These are phyloP conservation scores for Dioctria linearis DNA, from an alignment of 2,888 invertebrate species.

Conservation along the genomic window DNA sequence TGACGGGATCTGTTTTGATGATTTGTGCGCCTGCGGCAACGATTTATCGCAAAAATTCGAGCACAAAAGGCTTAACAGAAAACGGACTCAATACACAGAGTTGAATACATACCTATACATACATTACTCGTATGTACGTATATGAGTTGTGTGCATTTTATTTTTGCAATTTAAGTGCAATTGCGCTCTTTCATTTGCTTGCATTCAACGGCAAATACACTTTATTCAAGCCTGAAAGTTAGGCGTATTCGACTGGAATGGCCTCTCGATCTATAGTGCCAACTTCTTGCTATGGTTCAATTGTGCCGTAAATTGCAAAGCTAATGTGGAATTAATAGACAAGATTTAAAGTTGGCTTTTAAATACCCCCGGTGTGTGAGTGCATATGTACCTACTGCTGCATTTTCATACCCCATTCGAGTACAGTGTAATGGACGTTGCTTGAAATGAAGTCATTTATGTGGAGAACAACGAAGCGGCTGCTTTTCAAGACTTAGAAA, in stretches of 20 bases:
- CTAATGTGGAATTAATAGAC: conserved; percentile 45
- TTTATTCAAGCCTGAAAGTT: conserved; percentile 34
- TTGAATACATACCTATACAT: not conserved
- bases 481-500: too few relatives aligned
- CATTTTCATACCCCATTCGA: not conserved
- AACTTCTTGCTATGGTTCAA: conserved; percentile 21
- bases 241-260: conserved; percentile 32
- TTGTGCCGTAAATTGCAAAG: conserved; percentile 38
- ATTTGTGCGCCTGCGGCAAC: conserved; percentile 44
- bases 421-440: too few relatives aligned
- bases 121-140: not conserved
- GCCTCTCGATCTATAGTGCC: conserved; percentile 27
- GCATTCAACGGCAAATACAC: conserved; percentile 17
- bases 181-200: conserved; percentile 33
- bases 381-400: not conserved
- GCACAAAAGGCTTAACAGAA: conserved; percentile 26
- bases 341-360: conserved; percentile 39
- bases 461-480: too few relatives aligned
- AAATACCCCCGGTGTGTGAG: conserved; percentile 7
- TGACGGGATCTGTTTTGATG: conserved; percentile 47
- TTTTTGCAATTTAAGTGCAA: conserved; percentile 48
- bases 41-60: conserved; percentile 49
- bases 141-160: not conserved
- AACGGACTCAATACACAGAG: not conserved
- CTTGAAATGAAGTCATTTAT: too few relatives aligned